phyloP scores from a whole-genome alignment of 2,113 vertebrate genomes.

The Uria aalge region DNA sequence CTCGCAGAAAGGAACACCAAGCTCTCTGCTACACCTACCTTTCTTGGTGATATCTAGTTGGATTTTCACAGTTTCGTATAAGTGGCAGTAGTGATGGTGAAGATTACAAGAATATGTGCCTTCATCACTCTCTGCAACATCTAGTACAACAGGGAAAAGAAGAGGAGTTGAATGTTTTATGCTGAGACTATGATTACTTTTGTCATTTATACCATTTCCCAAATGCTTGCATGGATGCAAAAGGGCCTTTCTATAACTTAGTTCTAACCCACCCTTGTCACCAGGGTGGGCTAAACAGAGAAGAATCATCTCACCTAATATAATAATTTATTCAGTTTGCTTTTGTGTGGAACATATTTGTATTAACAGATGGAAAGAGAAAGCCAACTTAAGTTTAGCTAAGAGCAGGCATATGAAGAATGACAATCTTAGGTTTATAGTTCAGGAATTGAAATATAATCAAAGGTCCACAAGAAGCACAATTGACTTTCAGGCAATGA shows the following conservation, averaged over 20 bases:
- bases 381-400: not conserved
- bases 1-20: not conserved
- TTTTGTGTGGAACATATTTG: not conserved
- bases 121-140: slow-evolving; percentile 73
- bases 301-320: not conserved
- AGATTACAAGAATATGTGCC: slow-evolving; percentile 91
- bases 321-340: not conserved
- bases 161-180: not conserved
- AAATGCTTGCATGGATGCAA: not conserved
- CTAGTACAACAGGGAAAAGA: slow-evolving; percentile 11
- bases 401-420: not conserved
- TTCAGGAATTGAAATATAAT: not conserved
- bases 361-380: not conserved
- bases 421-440: not conserved
- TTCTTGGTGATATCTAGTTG: slow-evolving; percentile 82
- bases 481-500: not conserved
- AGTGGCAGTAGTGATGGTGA: slow-evolving; percentile 93
- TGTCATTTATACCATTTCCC: not conserved
- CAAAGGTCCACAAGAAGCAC: not conserved
- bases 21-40: slow-evolving; percentile 64
- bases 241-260: not conserved
- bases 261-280: not conserved
- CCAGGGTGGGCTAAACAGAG: not conserved
- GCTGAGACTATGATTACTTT: not conserved
- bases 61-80: slow-evolving; percentile 83